These are phyloP conservation scores for Hoplodrina ambigua DNA, from an alignment of 2,888 invertebrate species.

Conservation along the genomic window DNA sequence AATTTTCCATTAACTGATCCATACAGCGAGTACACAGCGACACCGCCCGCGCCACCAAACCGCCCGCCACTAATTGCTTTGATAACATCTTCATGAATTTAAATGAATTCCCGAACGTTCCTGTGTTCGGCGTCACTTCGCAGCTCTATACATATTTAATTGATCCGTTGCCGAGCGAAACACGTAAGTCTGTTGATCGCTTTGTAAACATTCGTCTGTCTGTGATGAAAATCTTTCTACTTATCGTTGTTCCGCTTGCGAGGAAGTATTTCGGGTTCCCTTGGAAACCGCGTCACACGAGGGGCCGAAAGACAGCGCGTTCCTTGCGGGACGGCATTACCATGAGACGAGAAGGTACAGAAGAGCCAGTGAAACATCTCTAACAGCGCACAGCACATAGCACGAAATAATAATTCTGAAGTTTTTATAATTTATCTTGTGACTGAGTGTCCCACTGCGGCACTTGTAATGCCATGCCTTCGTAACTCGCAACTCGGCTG, in stretches of 20 bases:
- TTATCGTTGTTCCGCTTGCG: background rate
- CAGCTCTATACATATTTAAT: constrained; percentile 65
- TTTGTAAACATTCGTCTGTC: constrained; percentile 9
- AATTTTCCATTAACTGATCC: background rate
- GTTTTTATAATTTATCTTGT: background rate
- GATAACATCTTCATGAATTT: constrained; percentile 80
- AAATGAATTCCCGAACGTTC: constrained; percentile 70
- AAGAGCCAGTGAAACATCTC: background rate
- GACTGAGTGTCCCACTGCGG: background rate
- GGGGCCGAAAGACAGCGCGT: background rate
- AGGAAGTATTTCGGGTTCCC: background rate
- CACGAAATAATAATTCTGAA: constrained; percentile 5
- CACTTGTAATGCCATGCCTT: constrained; percentile 4
- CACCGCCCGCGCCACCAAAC: constrained; percentile 6
- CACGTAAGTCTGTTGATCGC: background rate
- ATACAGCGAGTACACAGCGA: constrained; percentile 1
- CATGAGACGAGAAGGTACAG: background rate
- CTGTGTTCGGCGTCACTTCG: constrained; percentile 29
- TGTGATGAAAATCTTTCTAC: constrained; percentile 3
- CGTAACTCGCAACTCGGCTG: constrained; percentile 3
- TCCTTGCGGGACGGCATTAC: too few relatives aligned
- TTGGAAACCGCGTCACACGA: background rate
- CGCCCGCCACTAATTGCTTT: constrained; percentile 69
- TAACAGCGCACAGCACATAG: background rate
- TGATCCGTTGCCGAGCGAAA: constrained; percentile 20